Evolutionary conservation across 2,888 invertebrate species (phyloP).

Genomic region (Nephrotoma flavescens): DNA sequence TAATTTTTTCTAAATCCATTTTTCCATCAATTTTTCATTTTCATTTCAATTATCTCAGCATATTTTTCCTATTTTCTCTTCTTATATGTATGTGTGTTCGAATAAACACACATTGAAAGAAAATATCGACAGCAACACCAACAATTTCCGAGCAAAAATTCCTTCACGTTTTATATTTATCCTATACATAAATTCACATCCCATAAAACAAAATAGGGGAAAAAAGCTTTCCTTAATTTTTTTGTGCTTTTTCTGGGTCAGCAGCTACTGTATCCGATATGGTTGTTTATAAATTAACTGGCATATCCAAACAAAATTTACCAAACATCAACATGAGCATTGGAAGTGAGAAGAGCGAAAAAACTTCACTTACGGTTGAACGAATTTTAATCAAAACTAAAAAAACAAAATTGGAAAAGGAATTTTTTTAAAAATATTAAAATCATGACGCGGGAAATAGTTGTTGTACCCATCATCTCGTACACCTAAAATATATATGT

Average conservation of each 20-base stretch:
- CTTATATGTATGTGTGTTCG: background rate
- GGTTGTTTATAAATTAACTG: background rate
- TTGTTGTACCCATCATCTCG: background rate
- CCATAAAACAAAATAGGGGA: background rate
- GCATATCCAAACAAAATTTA: background rate
- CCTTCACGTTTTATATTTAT: background rate
- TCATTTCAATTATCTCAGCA: background rate
- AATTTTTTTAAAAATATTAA: background rate
- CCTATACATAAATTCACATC: background rate
- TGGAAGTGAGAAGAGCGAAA: background rate
- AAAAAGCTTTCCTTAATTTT: background rate
- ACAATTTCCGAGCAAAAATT: background rate
- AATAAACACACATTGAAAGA: background rate
- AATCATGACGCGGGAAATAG: background rate
- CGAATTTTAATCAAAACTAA: background rate
- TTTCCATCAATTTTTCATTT: background rate
- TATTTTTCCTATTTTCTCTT: background rate
- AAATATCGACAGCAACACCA: background rate
- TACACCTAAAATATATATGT: background rate
- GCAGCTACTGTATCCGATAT: background rate
- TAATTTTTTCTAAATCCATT: background rate
- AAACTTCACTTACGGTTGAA: background rate
- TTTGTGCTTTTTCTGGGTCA: background rate
- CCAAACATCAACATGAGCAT: background rate
- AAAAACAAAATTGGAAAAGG: background rate